Evolutionary conservation across 2,888 invertebrate species (phyloP).

Genomic region (Ophion ellenae): DNA sequence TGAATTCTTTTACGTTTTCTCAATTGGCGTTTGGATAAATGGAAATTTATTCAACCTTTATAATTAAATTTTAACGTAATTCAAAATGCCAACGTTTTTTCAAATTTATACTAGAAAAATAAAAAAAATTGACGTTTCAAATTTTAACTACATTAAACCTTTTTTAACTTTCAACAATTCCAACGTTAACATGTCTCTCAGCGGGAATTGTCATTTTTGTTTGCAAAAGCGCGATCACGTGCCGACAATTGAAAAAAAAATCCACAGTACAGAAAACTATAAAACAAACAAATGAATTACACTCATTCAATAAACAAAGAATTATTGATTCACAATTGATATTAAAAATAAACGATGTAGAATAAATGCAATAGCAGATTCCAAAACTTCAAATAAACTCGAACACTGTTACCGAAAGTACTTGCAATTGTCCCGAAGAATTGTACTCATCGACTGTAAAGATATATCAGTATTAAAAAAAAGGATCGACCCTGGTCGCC

Average conservation of each 20-base stretch:
- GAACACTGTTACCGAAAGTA: too few species aligned
- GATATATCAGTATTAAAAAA: slow-evolving; percentile 76
- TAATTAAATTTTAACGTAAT: too few species aligned
- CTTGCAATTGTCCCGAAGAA: neutral
- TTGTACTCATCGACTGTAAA: slow-evolving; percentile 59
- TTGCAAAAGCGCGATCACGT: neutral
- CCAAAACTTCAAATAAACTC: neutral
- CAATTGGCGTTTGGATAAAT: too few species aligned
- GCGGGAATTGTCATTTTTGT: neutral
- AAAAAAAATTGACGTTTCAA: too few species aligned
- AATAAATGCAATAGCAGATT: neutral
- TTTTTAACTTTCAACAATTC: too few species aligned
- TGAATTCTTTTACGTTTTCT: neutral
- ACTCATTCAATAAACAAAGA: neutral
- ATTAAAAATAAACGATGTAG: neutral
- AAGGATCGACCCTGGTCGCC: slow-evolving; percentile 1
- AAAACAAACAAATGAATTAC: neutral
- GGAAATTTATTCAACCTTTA: too few species aligned
- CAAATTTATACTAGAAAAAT: too few species aligned
- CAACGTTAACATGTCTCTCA: too few species aligned
- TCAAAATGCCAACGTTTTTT: too few species aligned
- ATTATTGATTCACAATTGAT: neutral
- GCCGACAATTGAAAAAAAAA: neutral
- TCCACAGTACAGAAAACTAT: neutral
- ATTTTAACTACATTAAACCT: too few species aligned